phyloP scores from a whole-genome alignment of 2,888 invertebrate genomes.

The Calliopum simillimum region DNA sequence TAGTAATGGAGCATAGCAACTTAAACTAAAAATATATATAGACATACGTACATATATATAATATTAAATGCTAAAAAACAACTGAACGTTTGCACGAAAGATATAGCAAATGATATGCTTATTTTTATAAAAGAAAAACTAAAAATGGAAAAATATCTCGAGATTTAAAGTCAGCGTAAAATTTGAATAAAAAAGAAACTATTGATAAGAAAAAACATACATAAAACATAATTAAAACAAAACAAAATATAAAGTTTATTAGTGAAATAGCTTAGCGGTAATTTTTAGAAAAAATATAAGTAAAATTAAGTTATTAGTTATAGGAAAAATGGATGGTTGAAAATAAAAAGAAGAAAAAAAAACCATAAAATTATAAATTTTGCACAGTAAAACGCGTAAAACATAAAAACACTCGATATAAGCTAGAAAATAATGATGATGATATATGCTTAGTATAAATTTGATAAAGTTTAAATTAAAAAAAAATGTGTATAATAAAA shows the following conservation, averaged over 20 bases:
- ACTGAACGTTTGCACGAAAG: background rate
- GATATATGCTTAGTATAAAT: constrained; percentile 22
- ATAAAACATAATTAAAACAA: constrained; percentile 16
- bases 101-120: constrained; percentile 12
- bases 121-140: constrained; percentile 33
- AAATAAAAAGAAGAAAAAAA: constrained; percentile 41
- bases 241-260: constrained; percentile 26
- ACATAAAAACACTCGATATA: background rate
- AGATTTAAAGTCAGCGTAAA: constrained; percentile 40
- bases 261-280: constrained; percentile 21
- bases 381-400: background rate
- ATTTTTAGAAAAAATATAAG: constrained; percentile 39
- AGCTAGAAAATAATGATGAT: constrained; percentile 10
- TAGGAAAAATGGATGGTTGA: too few relatives aligned
- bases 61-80: background rate
- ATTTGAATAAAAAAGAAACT: background rate
- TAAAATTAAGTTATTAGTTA: too few relatives aligned
- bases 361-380: constrained; percentile 36
- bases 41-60: background rate
- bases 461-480: constrained; percentile 15
- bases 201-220: constrained; percentile 31
- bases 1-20: too few relatives aligned
- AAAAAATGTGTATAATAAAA: constrained; percentile 3
- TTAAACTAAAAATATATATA: background rate
- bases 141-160: constrained; percentile 29